Base-by-base conservation (phyloP, 2,113 vertebrate genomes). In the Myocastor coypus region DNA sequence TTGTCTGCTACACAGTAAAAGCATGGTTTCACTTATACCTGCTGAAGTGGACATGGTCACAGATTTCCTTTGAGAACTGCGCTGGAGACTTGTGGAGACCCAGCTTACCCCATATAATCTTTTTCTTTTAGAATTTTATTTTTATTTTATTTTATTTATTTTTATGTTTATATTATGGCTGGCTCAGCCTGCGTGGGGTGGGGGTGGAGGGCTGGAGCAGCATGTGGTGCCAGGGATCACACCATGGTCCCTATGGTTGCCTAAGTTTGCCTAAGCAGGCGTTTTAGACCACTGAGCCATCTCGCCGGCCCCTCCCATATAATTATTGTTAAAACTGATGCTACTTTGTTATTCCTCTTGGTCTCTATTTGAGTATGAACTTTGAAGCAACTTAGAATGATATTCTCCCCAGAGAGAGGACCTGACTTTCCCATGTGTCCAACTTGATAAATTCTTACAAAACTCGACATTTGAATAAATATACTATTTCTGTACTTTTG, bases 391-490 rank as follows among this genome's bases (percentile, higher is more conserved):
- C 42, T 89, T 40, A 90, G 94, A 94, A 50, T 77, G 26, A 40
- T 95, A 59, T 57, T 92, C 85, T 95, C 64, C 91, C 61, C 71
- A 78, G 57, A 85, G 46, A 92, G 57, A 85, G 22, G 37, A n/a
- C 7, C 50, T 80, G n/a, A 12, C 30, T 91, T 24, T 89, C 94
- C 59, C 28, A 37, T 84, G 32, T 28, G 34, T 81, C 32, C 88
- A 57, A 75, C 73, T 81, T 92, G 66, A 93, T 68, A 80, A 32
- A 86, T n/a, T 88, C 78, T 93, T 94, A 64, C 16, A 93, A 95
- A 92, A 16, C 57, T 94, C 85, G 83, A 91, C n/a, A 89, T 89
- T 46, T 66, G 89, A 84, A 94, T 97, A 81, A 75, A 94, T 95
- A 7, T 73, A 71, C 57, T 80, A 63, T 83, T 66, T 34, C 55